These are phyloP conservation scores for Meloidogyne floridensis DNA, from an alignment of 1,140 invertebrate genomes.

Conservation along the genomic window DNA sequence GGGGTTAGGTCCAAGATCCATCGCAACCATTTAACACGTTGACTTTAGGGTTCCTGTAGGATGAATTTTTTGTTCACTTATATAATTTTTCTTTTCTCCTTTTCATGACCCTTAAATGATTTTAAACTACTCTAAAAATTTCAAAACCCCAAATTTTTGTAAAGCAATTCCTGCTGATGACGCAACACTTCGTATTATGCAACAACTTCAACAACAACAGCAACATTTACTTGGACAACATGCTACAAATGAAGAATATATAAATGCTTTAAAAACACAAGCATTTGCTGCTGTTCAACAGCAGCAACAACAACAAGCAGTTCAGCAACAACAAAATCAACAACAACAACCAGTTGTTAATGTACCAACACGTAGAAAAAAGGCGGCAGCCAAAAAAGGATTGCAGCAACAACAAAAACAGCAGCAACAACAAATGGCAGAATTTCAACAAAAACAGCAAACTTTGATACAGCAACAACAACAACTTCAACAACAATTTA, in stretches of 20 bases:
- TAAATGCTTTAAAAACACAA: constrained; percentile 33
- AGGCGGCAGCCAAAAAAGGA: constrained; percentile 36
- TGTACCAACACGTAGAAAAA: constrained; percentile 34
- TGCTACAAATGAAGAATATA: constrained; percentile 25
- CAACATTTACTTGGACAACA: constrained; percentile 25
- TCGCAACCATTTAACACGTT: too few species aligned
- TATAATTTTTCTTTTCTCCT: too few species aligned
- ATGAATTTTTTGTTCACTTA: too few species aligned
- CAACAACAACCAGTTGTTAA: background rate
- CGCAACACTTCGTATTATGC: constrained; percentile 35
- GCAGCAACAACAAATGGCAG: background rate
- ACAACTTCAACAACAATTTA: constrained; percentile 21
- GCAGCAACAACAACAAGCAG: constrained; percentile 17
- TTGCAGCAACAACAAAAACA: constrained; percentile 32
- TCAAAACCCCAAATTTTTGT: background rate
- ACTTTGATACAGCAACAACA: constrained; percentile 20
- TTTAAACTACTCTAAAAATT: too few species aligned
- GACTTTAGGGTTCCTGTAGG: too few species aligned
- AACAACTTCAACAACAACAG: constrained; percentile 36
- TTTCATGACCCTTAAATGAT: too few species aligned
- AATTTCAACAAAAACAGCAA: constrained; percentile 32
- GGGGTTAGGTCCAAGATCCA: too few species aligned
- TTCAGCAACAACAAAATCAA: background rate
- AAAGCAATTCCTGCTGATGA: constrained; percentile 30
- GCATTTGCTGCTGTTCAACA: constrained; percentile 35